phyloP scores from a whole-genome alignment of 2,797 vertebrate species.

The Manis crassicaudata region DNA sequence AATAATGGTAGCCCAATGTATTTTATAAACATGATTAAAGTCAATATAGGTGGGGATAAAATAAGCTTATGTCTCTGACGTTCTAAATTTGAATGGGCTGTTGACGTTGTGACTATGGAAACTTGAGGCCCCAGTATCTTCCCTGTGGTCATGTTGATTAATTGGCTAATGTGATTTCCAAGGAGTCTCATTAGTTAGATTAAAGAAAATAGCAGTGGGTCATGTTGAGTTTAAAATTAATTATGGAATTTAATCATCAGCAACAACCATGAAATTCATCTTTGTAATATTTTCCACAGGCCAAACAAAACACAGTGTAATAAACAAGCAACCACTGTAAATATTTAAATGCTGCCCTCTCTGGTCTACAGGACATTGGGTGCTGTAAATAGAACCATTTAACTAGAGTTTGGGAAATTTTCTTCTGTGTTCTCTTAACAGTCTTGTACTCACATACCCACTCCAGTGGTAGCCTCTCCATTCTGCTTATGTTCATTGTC shows the following conservation, averaged over 20 bases:
- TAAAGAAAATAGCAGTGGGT: constrained; percentile 48
- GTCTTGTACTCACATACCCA: not conserved
- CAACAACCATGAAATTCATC: constrained; percentile 53
- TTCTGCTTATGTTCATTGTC: not conserved
- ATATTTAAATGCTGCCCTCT: not conserved
- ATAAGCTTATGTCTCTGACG: not conserved
- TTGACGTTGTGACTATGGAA: not conserved
- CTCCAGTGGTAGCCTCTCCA: not conserved
- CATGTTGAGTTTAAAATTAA: constrained; percentile 71
- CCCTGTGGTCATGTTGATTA: constrained; percentile 24
- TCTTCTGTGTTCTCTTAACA: not conserved
- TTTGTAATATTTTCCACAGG: constrained; percentile 49
- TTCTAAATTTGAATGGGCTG: not conserved
- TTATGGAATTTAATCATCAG: constrained; percentile 49
- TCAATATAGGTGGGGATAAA: not conserved
- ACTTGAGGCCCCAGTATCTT: not conserved
- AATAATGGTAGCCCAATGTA: not conserved
- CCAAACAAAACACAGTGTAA: constrained; percentile 20
- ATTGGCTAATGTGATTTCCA: constrained; percentile 48
- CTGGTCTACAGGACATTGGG: not conserved
- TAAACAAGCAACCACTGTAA: not conserved
- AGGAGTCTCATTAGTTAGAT: constrained; percentile 52
- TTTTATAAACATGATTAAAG: not conserved
- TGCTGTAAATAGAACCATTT: not conserved
- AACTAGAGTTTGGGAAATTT: not conserved